A percentile compares a stretch with the other conserved stretches of the same genome.
Evolutionary conservation across 2,797 vertebrate species (phyloP).

Genomic region (Galago senegalensis): DNA sequence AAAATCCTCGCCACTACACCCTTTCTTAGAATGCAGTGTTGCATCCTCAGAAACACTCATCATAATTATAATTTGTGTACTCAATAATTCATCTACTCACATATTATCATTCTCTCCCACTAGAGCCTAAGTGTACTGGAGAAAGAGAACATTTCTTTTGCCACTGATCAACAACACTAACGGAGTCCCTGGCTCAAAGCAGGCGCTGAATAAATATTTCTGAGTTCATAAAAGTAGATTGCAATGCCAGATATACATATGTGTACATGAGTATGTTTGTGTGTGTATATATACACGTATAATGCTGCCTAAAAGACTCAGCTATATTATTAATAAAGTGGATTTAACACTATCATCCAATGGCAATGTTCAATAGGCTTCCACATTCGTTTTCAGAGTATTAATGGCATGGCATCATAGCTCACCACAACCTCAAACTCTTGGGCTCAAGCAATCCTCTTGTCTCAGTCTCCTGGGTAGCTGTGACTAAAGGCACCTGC

Average conservation of each 20-base stretch:
- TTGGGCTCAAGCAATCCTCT: too few species aligned
- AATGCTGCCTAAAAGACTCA: background rate
- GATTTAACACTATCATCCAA: background rate
- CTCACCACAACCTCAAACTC: too few species aligned
- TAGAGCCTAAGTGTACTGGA: background rate
- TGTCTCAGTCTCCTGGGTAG: too few species aligned
- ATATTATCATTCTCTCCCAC: background rate
- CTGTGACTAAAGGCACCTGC: too few species aligned
- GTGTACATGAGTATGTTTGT: too few species aligned
- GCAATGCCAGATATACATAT: background rate
- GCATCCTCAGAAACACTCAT: background rate
- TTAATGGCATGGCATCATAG: too few species aligned
- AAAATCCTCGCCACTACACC: background rate
- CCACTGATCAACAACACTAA: background rate
- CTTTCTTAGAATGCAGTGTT: background rate
- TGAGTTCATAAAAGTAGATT: background rate
- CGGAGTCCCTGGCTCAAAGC: background rate
- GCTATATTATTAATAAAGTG: background rate
- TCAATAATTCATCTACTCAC: background rate
- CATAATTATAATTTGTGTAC: background rate
- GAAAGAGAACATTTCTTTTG: background rate
- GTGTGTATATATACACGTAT: background rate
- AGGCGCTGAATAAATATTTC: conserved; percentile 14
- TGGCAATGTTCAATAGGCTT: background rate
- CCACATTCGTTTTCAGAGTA: background rate